A percentile compares a stretch with the other conserved stretches of the same genome.
These are phyloP conservation scores for Dendroctonus ponderosae DNA, from an alignment of 1,140 invertebrate species.

Conservation along the genomic window DNA sequence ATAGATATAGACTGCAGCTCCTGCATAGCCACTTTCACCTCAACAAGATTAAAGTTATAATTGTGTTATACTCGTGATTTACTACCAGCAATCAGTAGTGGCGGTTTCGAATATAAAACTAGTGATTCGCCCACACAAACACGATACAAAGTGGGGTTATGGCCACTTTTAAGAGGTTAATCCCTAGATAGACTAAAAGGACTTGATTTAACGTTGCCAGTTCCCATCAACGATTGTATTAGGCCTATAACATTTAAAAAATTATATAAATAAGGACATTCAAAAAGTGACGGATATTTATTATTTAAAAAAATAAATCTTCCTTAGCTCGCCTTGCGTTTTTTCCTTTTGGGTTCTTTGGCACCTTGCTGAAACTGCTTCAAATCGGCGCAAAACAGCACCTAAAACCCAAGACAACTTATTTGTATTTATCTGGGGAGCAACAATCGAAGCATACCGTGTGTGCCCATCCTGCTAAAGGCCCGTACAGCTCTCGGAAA, in stretches of 20 bases:
- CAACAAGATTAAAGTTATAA: not conserved
- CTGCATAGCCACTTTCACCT: not conserved
- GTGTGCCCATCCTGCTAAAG: slow-evolving; percentile 93
- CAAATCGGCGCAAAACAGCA: slow-evolving; percentile 75
- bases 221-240: too few species aligned
- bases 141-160: too few species aligned
- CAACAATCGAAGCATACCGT: slow-evolving; percentile 61
- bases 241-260: too few species aligned
- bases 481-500: slow-evolving; percentile 81
- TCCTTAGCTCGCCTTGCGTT: not conserved
- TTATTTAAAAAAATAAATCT: slow-evolving; percentile 2
- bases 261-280: too few species aligned
- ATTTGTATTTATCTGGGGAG: not conserved
- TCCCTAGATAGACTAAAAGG: too few species aligned
- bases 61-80: not conserved
- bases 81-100: not conserved
- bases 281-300: not conserved
- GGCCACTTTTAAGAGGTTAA: too few species aligned
- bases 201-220: too few species aligned
- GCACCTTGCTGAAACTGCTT: slow-evolving; percentile 61
- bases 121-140: not conserved
- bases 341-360: slow-evolving; percentile 14
- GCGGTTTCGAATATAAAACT: not conserved
- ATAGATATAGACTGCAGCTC: slow-evolving; percentile 2
- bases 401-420: slow-evolving; percentile 53